These are phyloP conservation scores for Chaitophorus viminalis DNA, from an alignment of 2,888 invertebrate genomes.

Conservation along the genomic window DNA sequence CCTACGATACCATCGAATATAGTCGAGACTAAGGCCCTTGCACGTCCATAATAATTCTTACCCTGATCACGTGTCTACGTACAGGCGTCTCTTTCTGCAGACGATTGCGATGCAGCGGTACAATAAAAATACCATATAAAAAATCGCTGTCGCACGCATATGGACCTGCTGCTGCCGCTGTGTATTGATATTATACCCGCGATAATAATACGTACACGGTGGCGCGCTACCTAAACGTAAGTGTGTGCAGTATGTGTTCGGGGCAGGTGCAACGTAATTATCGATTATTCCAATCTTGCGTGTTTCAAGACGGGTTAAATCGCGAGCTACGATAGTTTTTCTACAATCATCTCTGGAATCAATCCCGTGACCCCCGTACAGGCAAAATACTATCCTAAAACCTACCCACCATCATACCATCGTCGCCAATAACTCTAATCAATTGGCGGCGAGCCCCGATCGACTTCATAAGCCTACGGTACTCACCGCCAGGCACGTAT, in stretches of 20 bases:
- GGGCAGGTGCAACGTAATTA: background rate
- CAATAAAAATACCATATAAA: background rate
- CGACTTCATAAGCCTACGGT: too few species aligned
- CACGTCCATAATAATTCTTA: too few species aligned
- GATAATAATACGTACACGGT: background rate
- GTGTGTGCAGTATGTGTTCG: background rate
- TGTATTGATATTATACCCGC: background rate
- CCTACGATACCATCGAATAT: too few species aligned
- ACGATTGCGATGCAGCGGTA: background rate
- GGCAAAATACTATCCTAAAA: background rate
- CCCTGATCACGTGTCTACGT: too few species aligned
- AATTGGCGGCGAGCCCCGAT: too few species aligned
- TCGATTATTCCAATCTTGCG: background rate
- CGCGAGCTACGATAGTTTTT: background rate
- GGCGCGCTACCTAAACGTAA: background rate
- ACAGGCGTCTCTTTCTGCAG: too few species aligned
- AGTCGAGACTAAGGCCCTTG: too few species aligned
- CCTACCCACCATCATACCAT: background rate
- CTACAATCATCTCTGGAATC: background rate
- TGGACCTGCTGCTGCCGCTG: background rate
- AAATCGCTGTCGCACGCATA: background rate
- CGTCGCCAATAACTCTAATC: background rate
- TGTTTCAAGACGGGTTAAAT: background rate
- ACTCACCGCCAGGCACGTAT: too few species aligned
- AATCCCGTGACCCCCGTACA: background rate